Evolutionary conservation across 2,888 invertebrate species (phyloP).

Genomic region (Folsomia manolachei): DNA sequence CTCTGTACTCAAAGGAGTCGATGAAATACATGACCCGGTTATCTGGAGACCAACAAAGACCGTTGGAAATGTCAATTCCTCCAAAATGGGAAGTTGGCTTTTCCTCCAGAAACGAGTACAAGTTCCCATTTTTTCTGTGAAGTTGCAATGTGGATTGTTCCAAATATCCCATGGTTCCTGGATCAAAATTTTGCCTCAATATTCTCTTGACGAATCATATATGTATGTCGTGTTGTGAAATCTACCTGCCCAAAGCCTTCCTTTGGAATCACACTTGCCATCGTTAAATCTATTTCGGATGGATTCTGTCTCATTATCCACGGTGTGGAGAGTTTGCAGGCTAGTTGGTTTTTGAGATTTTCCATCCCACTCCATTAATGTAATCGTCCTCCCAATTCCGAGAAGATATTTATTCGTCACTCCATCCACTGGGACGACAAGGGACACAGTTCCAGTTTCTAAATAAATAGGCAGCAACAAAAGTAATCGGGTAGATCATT

Average conservation of each 20-base stretch:
- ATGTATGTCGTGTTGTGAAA: too few species aligned
- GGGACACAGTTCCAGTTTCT: slow-evolving; percentile 52
- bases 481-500: too few species aligned
- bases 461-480: neutral
- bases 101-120: slow-evolving; percentile 22
- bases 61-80: slow-evolving; percentile 65
- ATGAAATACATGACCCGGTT: slow-evolving; percentile 73
- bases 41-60: slow-evolving; percentile 71
- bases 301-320: slow-evolving; percentile 58
- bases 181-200: too few species aligned
- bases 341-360: slow-evolving; percentile 53
- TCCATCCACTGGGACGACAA: slow-evolving; percentile 66
- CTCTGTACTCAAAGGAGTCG: slow-evolving; percentile 66
- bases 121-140: slow-evolving; percentile 16
- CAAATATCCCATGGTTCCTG: slow-evolving; percentile 33
- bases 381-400: slow-evolving; percentile 61
- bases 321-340: slow-evolving; percentile 59
- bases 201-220: too few species aligned
- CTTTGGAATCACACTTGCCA: slow-evolving; percentile 71
- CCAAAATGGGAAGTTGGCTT: slow-evolving; percentile 20
- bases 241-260: slow-evolving; percentile 69
- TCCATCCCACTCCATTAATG: slow-evolving; percentile 66
- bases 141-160: slow-evolving; percentile 8
- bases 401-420: slow-evolving; percentile 63
- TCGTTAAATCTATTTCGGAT: slow-evolving; percentile 68